phyloP scores from a whole-genome alignment of 2,888 invertebrate species.

The Hesperia comma region DNA sequence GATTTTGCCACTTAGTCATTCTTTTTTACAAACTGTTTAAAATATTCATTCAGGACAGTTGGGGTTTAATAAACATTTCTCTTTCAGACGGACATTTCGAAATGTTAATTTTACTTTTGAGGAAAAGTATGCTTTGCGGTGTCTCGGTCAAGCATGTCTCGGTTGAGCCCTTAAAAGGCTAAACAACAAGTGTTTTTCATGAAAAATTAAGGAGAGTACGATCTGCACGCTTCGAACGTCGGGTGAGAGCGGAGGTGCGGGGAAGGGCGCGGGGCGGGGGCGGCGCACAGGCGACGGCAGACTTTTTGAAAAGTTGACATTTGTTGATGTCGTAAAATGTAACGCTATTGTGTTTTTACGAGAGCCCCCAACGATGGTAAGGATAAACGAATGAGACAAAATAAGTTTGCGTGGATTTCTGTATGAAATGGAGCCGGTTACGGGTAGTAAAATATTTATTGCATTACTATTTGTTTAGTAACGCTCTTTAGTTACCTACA shows the following conservation, averaged over 20 bases:
- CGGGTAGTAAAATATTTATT: constrained; percentile 2
- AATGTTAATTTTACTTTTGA: constrained; percentile 32
- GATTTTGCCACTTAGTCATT: constrained; percentile 1
- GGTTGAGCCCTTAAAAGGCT: constrained; percentile 26
- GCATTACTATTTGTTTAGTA: constrained; percentile 1
- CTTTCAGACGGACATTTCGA: constrained; percentile 17
- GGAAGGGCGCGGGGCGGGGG: constrained; percentile 34
- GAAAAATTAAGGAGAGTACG: constrained; percentile 32
- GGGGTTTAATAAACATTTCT: constrained; percentile 18
- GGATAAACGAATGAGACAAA: constrained; percentile 53
- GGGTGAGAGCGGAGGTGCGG: constrained; percentile 44
- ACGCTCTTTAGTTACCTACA: background rate
- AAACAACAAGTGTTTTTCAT: constrained; percentile 35
- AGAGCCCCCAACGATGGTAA: constrained; percentile 61
- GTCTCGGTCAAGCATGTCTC: constrained; percentile 30
- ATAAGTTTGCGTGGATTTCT: constrained; percentile 39
- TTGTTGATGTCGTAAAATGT: constrained; percentile 79
- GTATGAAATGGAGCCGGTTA: constrained; percentile 3
- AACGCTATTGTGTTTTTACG: constrained; percentile 79
- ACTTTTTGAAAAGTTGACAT: constrained; percentile 75
- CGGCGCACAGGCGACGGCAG: constrained; percentile 50
- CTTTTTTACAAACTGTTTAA: constrained; percentile 13
- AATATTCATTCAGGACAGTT: constrained; percentile 17
- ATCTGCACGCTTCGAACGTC: constrained; percentile 37
- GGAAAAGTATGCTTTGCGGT: constrained; percentile 34